Percentiles rank a stretch among this genome's conserved stretches.
Conservation (phyloP, 2,888 invertebrate species). For the Tenthredo livida region DNA sequence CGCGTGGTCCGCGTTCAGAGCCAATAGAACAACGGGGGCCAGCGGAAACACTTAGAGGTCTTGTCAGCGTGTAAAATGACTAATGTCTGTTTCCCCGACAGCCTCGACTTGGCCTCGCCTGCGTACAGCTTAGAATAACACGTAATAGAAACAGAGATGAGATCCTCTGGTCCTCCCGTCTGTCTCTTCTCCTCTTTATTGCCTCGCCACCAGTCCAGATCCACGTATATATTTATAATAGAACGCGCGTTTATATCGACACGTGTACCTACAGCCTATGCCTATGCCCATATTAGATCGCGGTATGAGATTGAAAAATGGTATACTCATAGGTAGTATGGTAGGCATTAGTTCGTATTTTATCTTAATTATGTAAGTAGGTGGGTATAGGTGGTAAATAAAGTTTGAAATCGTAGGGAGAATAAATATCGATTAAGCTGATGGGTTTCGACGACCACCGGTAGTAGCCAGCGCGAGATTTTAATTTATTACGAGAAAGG, state of each 20-base stretch:
- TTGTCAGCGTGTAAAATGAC: conserved; percentile 70
- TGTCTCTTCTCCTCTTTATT: not conserved
- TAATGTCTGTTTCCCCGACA: conserved; percentile 62
- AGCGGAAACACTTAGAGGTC: conserved; percentile 65
- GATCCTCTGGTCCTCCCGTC: not conserved
- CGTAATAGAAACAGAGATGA: not conserved
- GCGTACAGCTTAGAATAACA: conserved; percentile 35
- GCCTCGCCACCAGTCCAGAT: not conserved
- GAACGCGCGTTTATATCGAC: not conserved
- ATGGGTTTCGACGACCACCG: not conserved
- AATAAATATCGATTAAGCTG: conserved; percentile 1
- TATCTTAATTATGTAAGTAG: too few relatives aligned
- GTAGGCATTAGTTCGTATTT: too few relatives aligned
- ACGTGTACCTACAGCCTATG: not conserved
- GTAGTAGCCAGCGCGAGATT: conserved; percentile 56
- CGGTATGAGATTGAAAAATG: too few relatives aligned
- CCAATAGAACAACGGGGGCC: conserved; percentile 34
- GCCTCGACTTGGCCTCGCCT: conserved; percentile 26
- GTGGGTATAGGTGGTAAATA: too few relatives aligned
- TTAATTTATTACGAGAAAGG: conserved; percentile 38
- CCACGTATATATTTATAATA: not conserved
- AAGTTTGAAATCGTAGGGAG: not conserved
- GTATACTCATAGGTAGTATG: too few relatives aligned
- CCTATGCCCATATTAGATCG: not conserved
- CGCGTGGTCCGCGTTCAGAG: conserved; percentile 18